Evolutionary conservation across 2,113 vertebrate genomes (phyloP).

Genomic region (Camarhynchus parvulus): DNA sequence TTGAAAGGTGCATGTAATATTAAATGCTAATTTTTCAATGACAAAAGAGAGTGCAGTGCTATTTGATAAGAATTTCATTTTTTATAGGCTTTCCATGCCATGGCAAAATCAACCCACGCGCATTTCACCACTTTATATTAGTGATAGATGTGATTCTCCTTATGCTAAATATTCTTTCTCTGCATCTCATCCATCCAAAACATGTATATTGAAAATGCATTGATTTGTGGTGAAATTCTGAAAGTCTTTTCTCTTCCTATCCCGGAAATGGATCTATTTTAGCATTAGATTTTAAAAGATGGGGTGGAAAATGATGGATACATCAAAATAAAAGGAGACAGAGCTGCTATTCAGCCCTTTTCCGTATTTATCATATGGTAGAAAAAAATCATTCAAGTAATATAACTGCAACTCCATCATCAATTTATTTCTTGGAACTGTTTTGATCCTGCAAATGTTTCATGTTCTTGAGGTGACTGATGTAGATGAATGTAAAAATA

Average conservation of each 20-base stretch:
- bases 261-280: neutral
- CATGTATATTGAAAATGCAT: neutral
- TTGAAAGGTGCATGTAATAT: neutral
- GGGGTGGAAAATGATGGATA: neutral
- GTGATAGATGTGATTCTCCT: neutral
- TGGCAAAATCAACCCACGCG: neutral
- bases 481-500: neutral
- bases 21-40: neutral
- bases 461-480: neutral
- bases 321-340: neutral
- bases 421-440: neutral
- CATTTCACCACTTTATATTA: neutral
- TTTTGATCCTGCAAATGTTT: neutral
- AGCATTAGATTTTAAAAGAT: neutral
- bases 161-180: neutral
- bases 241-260: neutral
- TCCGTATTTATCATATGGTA: neutral
- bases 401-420: neutral
- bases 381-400: neutral
- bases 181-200: neutral
- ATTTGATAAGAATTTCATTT: neutral
- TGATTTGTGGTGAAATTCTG: neutral
- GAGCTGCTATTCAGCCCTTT: neutral
- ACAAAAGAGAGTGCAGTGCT: neutral
- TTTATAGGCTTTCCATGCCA: neutral